Conservation (phyloP, 2,888 invertebrate genomes). For the Choristoneura rosaceana region DNA sequence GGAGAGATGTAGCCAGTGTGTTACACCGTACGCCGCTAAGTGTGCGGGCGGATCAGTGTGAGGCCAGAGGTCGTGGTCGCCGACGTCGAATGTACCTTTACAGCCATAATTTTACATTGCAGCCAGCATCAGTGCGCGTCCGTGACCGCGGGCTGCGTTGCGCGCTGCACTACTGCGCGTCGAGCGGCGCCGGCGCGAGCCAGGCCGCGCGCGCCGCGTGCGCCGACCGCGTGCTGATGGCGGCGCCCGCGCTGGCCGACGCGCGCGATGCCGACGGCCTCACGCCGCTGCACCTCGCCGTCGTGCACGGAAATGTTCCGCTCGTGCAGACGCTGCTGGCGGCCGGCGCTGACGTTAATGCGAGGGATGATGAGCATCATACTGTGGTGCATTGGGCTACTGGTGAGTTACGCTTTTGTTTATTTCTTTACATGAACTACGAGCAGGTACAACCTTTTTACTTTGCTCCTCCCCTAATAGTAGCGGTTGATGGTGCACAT, state of each 20-base stretch:
- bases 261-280: slow-evolving; percentile 97
- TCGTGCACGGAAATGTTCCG: slow-evolving; percentile 96
- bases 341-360: slow-evolving; percentile 95
- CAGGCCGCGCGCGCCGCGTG: slow-evolving; percentile 92
- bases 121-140: slow-evolving; percentile 85
- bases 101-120: background rate
- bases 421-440: no score
- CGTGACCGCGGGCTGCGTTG: slow-evolving; percentile 94
- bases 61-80: no score
- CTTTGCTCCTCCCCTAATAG: no score
- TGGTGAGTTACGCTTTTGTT: slow-evolving; percentile 84
- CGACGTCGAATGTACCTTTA: no score
- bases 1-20: no score
- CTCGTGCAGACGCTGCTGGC: slow-evolving; percentile 94
- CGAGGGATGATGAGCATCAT: slow-evolving; percentile 97
- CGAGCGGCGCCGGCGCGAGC: slow-evolving; percentile 90
- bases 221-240: slow-evolving; percentile 93
- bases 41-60: no score
- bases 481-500: no score
- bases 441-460: no score
- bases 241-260: slow-evolving; percentile 94
- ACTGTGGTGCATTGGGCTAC: slow-evolving; percentile 99
- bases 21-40: no score
- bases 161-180: slow-evolving; percentile 97
- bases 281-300: slow-evolving; percentile 97